phyloP scores from a whole-genome alignment of 2,888 invertebrate genomes.

The Monoplex corrugatus region DNA sequence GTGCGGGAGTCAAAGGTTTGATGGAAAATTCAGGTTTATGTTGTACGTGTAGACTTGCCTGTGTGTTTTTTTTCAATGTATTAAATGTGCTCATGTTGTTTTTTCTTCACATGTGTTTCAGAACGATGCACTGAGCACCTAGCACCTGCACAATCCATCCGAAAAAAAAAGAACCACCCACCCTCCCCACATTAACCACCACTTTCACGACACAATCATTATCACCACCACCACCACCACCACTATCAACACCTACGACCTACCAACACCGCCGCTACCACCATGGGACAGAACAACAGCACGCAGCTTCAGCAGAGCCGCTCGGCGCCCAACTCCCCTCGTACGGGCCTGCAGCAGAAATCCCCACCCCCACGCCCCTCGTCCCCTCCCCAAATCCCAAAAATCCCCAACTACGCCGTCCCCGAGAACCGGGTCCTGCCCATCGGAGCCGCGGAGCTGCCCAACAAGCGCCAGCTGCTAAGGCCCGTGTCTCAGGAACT shows the following conservation, averaged over 20 bases:
- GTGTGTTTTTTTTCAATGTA: no score
- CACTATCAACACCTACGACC: no score
- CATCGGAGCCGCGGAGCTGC: constrained; percentile 57
- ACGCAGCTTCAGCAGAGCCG: not conserved
- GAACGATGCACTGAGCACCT: not conserved
- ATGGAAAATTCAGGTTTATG: no score
- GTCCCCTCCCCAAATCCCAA: constrained; percentile 64
- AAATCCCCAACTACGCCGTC: constrained; percentile 68
- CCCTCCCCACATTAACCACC: not conserved
- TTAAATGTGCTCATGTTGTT: no score
- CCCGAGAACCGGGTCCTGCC: constrained; percentile 72
- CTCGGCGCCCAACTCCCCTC: not conserved
- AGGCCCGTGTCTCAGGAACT: constrained; percentile 74
- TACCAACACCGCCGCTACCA: not conserved
- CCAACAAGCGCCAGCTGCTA: constrained; percentile 57
- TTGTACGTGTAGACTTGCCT: no score
- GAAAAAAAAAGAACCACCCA: not conserved
- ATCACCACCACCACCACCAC: not conserved
- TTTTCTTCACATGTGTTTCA: not conserved
- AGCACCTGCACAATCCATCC: not conserved
- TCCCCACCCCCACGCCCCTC: constrained; percentile 65
- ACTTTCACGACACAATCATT: not conserved
- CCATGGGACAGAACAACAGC: constrained; percentile 48
- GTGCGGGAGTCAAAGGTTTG: no score
- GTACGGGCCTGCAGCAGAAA: constrained; percentile 44